Conservation (phyloP, 2,113 vertebrate species). For the Marmota monax region DNA sequence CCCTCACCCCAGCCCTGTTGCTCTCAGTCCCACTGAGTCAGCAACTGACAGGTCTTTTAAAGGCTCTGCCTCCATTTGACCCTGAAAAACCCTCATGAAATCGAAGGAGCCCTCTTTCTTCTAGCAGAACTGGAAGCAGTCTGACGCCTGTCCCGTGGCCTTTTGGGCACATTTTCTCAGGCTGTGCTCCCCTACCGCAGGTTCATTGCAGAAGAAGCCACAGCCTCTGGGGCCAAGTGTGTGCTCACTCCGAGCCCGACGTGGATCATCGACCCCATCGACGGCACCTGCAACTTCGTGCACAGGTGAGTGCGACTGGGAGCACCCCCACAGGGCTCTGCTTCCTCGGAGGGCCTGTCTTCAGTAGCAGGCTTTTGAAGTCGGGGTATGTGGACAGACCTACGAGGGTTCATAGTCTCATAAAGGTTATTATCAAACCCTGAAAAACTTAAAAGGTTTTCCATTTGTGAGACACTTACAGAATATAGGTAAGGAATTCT, state of each 20-base stretch:
- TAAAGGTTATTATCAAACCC: neutral
- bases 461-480: neutral
- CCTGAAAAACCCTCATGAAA: neutral
- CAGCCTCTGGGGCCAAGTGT: constrained; percentile 92
- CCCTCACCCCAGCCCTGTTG: neutral
- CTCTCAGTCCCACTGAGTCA: neutral
- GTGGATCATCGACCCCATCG: constrained; percentile 95
- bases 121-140: neutral
- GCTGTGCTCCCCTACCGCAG: constrained; percentile 80
- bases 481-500: neutral
- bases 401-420: neutral
- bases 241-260: constrained; percentile 90
- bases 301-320: constrained; percentile 87
- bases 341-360: neutral
- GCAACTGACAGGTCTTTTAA: neutral
- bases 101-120: neutral
- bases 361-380: neutral
- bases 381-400: neutral
- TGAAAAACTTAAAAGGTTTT: neutral
- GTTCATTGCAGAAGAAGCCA: constrained; percentile 94
- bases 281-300: constrained; percentile 95
- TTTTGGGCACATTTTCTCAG: neutral
- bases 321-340: too few relatives aligned
- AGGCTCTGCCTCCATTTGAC: neutral
- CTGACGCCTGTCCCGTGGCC: neutral